Conservation (phyloP, 2,888 invertebrate genomes). For the Acrocyrtus sp. region DNA sequence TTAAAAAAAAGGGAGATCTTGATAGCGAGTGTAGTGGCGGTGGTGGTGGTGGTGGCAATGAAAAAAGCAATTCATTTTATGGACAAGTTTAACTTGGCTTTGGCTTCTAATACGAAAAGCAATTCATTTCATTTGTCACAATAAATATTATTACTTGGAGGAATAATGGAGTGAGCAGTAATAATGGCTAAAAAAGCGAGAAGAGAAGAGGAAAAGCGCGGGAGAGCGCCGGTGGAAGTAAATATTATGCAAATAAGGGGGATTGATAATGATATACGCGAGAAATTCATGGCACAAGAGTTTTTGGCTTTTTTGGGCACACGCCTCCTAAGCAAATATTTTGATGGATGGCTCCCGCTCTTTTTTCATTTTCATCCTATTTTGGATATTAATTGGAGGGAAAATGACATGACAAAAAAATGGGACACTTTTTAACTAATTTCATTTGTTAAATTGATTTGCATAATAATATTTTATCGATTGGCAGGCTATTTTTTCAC, state of each 20-base stretch:
- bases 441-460: slow-evolving; percentile 43
- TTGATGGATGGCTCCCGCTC: slow-evolving; percentile 30
- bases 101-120: slow-evolving; percentile 28
- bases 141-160: slow-evolving; percentile 16
- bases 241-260: slow-evolving; percentile 53
- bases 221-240: slow-evolving; percentile 14
- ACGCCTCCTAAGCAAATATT: slow-evolving; percentile 45
- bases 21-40: slow-evolving; percentile 5
- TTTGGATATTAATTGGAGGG: not conserved
- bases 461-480: slow-evolving; percentile 28
- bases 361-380: not conserved
- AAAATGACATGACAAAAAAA: too few species aligned
- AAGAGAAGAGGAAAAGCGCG: not conserved
- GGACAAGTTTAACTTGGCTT: slow-evolving; percentile 47
- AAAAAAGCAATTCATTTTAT: slow-evolving; percentile 55
- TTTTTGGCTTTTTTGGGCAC: not conserved
- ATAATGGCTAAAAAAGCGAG: slow-evolving; percentile 41
- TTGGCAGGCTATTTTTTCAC: slow-evolving; percentile 7
- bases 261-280: slow-evolving; percentile 41
- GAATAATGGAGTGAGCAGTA: slow-evolving; percentile 46
- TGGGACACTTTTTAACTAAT: too few species aligned
- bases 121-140: slow-evolving; percentile 52
- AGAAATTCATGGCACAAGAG: slow-evolving; percentile 16
- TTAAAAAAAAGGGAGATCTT: slow-evolving; percentile 4
- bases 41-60: slow-evolving; percentile 38